Conservation (phyloP, 2,888 invertebrate species). For the Agrilus mali region DNA sequence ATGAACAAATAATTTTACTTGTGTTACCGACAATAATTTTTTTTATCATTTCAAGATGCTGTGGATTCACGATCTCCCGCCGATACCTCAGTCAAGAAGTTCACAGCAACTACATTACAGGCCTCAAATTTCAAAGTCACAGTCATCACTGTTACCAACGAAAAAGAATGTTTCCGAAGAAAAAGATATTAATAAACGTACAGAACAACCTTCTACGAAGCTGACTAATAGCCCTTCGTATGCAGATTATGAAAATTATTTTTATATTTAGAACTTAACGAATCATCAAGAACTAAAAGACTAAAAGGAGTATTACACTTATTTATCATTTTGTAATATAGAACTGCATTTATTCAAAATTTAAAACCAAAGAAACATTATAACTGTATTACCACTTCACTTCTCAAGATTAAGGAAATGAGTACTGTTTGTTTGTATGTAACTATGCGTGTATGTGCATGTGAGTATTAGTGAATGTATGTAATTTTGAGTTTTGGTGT, state of each 20-base stretch:
- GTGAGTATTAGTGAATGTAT: too few species aligned
- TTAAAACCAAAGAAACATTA: not conserved
- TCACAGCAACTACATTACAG: slow-evolving; percentile 24
- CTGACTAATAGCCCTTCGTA: slow-evolving; percentile 33
- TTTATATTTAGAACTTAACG: slow-evolving; percentile 41
- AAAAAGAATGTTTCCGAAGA: slow-evolving; percentile 18
- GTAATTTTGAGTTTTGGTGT: too few species aligned
- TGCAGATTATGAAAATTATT: slow-evolving; percentile 53
- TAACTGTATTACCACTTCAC: too few species aligned
- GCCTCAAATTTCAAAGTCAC: slow-evolving; percentile 31
- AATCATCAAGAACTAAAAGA: not conserved
- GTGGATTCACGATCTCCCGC: slow-evolving; percentile 42
- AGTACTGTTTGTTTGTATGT: too few species aligned
- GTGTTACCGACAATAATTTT: not conserved
- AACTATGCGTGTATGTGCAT: too few species aligned
- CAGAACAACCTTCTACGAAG: slow-evolving; percentile 4
- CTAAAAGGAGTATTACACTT: not conserved
- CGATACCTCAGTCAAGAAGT: slow-evolving; percentile 33
- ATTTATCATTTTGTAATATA: not conserved
- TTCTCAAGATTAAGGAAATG: too few species aligned
- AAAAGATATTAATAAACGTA: not conserved
- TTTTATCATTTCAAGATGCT: slow-evolving; percentile 35
- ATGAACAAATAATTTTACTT: slow-evolving; percentile 2
- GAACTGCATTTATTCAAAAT: not conserved
- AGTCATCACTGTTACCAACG: slow-evolving; percentile 25